Conservation (phyloP, 64 coral and sea anemone species). For the Anthopleura sola region DNA sequence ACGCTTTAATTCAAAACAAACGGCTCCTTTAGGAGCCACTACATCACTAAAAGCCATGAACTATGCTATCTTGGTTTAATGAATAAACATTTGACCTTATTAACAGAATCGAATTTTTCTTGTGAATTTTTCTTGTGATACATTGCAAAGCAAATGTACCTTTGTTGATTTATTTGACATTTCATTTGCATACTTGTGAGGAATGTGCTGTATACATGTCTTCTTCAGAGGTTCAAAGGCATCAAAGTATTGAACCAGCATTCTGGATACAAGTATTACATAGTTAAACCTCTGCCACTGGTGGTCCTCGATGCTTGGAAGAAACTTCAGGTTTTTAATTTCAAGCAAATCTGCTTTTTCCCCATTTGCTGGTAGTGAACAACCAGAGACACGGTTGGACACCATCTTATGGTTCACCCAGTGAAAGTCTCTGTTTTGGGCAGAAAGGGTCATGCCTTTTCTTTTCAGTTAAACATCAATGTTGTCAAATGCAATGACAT, state of each 20-base stretch:
- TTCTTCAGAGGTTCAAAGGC: conserved; percentile 23
- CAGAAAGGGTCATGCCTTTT: conserved; percentile 72
- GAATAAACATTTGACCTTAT: too few species aligned
- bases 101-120: too few species aligned
- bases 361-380: conserved; percentile 10
- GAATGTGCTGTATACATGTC: conserved; percentile 52
- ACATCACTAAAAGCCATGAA: too few species aligned
- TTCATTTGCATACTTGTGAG: conserved; percentile 53
- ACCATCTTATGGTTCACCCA: conserved; percentile 78
- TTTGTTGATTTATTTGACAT: conserved; percentile 33
- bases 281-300: conserved; percentile 18
- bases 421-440: conserved; percentile 58
- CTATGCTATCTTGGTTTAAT: too few species aligned
- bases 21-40: too few species aligned
- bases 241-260: conserved; percentile 45
- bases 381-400: conserved; percentile 40
- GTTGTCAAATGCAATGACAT: conserved; percentile 66
- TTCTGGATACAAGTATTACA: conserved; percentile 23
- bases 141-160: background rate
- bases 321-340: conserved; percentile 42
- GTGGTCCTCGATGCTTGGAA: conserved; percentile 15
- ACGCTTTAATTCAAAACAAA: too few species aligned
- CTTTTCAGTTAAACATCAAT: conserved; percentile 37
- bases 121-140: too few species aligned
- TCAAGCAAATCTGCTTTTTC: conserved; percentile 39